A percentile compares a stretch with the other conserved stretches of the same genome.
Evolutionary conservation across 2,888 invertebrate genomes (phyloP).

Genomic region (Luperina testacea): DNA sequence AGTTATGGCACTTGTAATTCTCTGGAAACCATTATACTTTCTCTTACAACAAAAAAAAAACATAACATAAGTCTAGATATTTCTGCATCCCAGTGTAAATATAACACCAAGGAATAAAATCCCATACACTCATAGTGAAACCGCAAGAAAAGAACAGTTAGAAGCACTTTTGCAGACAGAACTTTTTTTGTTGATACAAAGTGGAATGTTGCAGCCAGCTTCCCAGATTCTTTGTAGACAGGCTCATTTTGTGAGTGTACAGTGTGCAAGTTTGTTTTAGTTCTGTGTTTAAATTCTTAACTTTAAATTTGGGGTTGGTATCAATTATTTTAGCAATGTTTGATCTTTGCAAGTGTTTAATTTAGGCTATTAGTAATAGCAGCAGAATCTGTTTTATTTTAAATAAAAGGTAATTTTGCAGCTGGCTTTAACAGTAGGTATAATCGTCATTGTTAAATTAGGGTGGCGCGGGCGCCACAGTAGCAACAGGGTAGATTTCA

Average conservation of each 20-base stretch:
- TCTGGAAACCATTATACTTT: too few relatives aligned
- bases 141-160: slow-evolving; percentile 22
- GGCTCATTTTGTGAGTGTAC: slow-evolving; percentile 19
- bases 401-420: background rate
- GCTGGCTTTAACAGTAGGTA: background rate
- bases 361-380: background rate
- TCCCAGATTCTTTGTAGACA: slow-evolving; percentile 37
- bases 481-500: too few relatives aligned
- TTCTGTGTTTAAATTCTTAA: background rate
- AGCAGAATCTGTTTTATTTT: background rate
- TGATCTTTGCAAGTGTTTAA: background rate
- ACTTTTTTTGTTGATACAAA: slow-evolving; percentile 51
- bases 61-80: background rate
- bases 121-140: slow-evolving; percentile 5
- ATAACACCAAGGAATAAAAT: slow-evolving; percentile 5
- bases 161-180: slow-evolving; percentile 37
- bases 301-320: background rate
- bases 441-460: background rate
- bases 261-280: slow-evolving; percentile 30
- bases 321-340: too few relatives aligned
- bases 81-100: background rate
- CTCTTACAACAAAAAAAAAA: background rate
- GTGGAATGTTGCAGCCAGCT: slow-evolving; percentile 44
- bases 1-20: background rate
- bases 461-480: too few relatives aligned